Percentiles rank a stretch among this genome's conserved stretches.
Evolutionary conservation across 2,888 invertebrate species (phyloP).

Genomic region (Petrolisthes cinctipes): DNA sequence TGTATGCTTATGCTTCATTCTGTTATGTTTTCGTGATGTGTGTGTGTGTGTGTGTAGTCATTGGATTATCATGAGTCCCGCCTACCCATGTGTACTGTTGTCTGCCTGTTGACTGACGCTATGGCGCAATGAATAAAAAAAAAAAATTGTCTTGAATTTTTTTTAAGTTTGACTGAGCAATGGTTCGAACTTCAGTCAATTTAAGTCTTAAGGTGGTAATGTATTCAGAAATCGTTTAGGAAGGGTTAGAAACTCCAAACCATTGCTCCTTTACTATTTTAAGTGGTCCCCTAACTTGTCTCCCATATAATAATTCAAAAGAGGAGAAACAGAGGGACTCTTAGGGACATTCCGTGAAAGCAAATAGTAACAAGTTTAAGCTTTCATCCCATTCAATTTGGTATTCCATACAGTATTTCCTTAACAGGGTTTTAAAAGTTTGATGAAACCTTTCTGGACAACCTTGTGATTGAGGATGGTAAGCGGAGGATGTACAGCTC

Average conservation of each 20-base stretch:
- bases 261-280: slow-evolving; percentile 12
- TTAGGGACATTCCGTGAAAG: neutral
- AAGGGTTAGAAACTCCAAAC: neutral
- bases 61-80: too few species aligned
- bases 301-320: neutral
- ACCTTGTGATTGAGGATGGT: slow-evolving; percentile 22
- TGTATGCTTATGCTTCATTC: too few species aligned
- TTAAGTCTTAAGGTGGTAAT: neutral
- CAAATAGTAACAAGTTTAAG: neutral
- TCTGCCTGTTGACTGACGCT: too few species aligned
- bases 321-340: neutral
- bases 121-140: too few species aligned
- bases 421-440: slow-evolving; percentile 4
- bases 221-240: neutral
- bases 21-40: too few species aligned
- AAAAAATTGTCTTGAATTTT: neutral
- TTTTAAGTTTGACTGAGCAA: slow-evolving; percentile 2
- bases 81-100: too few species aligned
- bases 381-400: neutral
- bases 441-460: slow-evolving; percentile 15
- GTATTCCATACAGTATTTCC: too few species aligned
- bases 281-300: slow-evolving; percentile 8
- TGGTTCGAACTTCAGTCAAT: neutral
- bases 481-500: too few species aligned
- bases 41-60: too few species aligned